Evolutionary conservation across 2,888 invertebrate genomes (phyloP).

Genomic region (Nezara viridula): DNA sequence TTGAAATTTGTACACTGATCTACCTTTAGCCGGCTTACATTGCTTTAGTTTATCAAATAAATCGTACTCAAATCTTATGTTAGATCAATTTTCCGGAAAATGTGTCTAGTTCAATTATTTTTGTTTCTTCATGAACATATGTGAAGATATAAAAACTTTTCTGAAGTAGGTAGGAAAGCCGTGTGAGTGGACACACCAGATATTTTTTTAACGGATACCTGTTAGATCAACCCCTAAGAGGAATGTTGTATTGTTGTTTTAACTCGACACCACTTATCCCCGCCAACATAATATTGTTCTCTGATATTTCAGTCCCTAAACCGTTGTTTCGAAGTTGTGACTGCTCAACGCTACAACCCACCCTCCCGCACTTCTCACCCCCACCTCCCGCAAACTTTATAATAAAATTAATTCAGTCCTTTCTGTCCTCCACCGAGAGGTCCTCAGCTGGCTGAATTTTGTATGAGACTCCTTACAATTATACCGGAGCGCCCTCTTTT

Average conservation of each 20-base stretch:
- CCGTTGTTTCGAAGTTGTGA: neutral
- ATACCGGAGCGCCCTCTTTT: constrained; percentile 55
- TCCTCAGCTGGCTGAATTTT: constrained; percentile 28
- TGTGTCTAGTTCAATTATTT: too few species aligned
- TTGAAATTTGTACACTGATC: too few species aligned
- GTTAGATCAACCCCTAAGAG: neutral
- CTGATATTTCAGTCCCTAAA: neutral
- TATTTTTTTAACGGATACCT: neutral
- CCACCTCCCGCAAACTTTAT: constrained; percentile 58
- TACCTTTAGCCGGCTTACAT: too few species aligned
- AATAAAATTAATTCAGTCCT: constrained; percentile 62
- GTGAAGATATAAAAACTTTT: too few species aligned
- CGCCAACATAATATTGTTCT: neutral
- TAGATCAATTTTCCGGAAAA: too few species aligned
- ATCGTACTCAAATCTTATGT: too few species aligned
- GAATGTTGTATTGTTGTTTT: neutral
- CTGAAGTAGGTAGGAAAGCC: too few species aligned
- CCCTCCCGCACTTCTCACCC: neutral
- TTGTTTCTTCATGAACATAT: too few species aligned
- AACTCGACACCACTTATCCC: neutral
- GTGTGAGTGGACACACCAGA: too few species aligned
- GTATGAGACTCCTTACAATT: constrained; percentile 20
- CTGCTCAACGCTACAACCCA: neutral
- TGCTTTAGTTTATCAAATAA: too few species aligned
- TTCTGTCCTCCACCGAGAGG: neutral